Evolutionary conservation across 2,113 vertebrate genomes (phyloP).

Genomic region (Rhynchopsitta pachyrhyncha): DNA sequence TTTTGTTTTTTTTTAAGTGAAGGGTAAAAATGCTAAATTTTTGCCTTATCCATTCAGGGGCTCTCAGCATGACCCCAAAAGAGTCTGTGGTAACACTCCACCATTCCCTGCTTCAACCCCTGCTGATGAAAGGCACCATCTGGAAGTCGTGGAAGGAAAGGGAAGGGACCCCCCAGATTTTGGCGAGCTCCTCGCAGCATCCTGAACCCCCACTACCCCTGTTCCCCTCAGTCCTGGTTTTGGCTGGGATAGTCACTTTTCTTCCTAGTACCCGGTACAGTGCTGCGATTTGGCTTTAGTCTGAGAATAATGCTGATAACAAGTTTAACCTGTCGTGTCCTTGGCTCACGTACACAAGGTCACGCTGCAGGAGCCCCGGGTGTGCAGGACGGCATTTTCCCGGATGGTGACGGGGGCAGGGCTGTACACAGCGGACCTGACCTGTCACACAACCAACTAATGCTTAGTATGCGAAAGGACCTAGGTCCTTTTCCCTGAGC

Average conservation of each 20-base stretch:
- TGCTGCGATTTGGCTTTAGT: neutral
- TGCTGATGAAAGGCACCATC: neutral
- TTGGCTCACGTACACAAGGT: too few species aligned
- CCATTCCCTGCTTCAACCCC: neutral
- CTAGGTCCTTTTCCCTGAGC: neutral
- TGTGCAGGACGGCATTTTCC: too few species aligned
- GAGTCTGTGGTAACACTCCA: neutral
- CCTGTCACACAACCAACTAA: neutral
- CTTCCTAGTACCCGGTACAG: neutral
- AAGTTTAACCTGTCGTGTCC: neutral
- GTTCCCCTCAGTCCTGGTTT: neutral
- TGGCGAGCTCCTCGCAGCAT: rapidly evolving
- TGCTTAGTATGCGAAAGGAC: neutral
- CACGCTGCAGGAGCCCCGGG: too few species aligned
- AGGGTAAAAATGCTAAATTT: neutral
- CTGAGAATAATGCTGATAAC: neutral
- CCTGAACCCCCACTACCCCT: neutral
- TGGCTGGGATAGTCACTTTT: neutral
- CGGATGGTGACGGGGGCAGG: rapidly evolving
- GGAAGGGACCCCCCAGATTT: neutral
- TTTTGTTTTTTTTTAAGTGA: neutral
- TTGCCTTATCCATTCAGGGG: rapidly evolving
- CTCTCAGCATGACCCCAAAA: neutral
- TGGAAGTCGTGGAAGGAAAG: neutral
- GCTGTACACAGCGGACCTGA: rapidly evolving